Base-by-base conservation (phyloP, 35 echinoderm and acorn worm genomes). In the Acanthaster planci region DNA sequence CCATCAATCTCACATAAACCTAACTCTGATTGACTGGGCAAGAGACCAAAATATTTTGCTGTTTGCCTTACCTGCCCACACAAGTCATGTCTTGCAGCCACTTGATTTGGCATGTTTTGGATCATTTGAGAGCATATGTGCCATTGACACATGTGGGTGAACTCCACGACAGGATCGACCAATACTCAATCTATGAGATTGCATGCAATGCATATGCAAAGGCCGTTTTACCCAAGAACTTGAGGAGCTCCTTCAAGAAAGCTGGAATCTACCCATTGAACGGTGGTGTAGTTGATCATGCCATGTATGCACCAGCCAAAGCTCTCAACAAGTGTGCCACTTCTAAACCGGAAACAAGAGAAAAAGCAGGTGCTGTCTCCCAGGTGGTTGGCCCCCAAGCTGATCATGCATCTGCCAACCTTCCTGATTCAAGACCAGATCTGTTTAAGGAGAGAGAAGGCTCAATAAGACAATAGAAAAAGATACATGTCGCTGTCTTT, bases 11-110 rank as follows among this genome's bases (percentile, higher is more conserved):
- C 84, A 86, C 23, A 54, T 86, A 4, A 75, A 22, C 21, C 1
- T 84, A 1, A 15, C 82, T 0, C 38, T 84, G n/a, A 84, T n/a
- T 3, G 82, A 76, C 39, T 72, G 64, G 64, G 84, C 84, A n/a
- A 76, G 64, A 77, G 76, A 57, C 42, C 75, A 88, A 5, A 55
- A 77, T 21, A 88, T 88, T 7, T 9, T 88, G 34, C 35, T 81
- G 44, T 88, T 88, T 27, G 60, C 67, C 3, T n/a, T 84, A 2
- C 58, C n/a, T n/a, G 27, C 32, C 64, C 30, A 27, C 26, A 34
- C 2, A 14, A 34, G 19, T 40, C 37, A 14, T 42, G 67, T 15
- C 78, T 77, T 47, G 42, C 4, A 4, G n/a, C 42, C n/a, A n/a
- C n/a, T n/a, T n/a, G n/a, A n/a, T n/a, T n/a, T n/a, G n/a, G n/a